These are phyloP conservation scores for Eugnorisma glareosa DNA, from an alignment of 2,888 invertebrate species.

Conservation along the genomic window DNA sequence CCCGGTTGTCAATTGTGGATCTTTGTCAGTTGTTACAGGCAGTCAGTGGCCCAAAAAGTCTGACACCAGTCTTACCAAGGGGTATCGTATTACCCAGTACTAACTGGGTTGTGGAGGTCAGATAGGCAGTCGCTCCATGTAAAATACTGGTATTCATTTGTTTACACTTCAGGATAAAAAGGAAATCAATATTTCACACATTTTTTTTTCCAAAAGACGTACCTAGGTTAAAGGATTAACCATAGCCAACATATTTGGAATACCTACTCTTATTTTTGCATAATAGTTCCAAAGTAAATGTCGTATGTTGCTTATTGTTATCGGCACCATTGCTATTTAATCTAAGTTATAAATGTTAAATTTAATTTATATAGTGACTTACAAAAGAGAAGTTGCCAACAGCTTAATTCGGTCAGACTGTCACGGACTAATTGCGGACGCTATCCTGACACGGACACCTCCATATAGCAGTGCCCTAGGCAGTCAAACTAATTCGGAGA, in stretches of 20 bases:
- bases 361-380: background rate
- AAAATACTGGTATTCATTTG: too few relatives aligned
- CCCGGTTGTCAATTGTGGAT: too few relatives aligned
- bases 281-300: conserved; percentile 1
- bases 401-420: background rate
- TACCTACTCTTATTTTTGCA: background rate
- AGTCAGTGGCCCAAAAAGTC: too few relatives aligned
- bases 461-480: background rate
- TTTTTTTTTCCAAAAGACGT: background rate
- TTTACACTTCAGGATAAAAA: background rate
- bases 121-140: too few relatives aligned
- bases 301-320: background rate
- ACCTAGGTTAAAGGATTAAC: background rate
- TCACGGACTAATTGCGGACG: background rate
- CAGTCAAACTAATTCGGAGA: background rate
- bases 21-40: too few relatives aligned
- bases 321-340: background rate
- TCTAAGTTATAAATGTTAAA: background rate
- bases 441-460: background rate
- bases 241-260: background rate
- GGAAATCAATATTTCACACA: background rate
- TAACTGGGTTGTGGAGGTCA: too few relatives aligned
- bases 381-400: background rate
- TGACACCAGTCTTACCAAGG: too few relatives aligned
- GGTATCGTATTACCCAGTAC: too few relatives aligned